A percentile compares a stretch with the other conserved stretches of the same genome.
These are phyloP conservation scores for Leptocoma aspasia DNA, from an alignment of 2,113 vertebrate genomes.

Conservation along the genomic window DNA sequence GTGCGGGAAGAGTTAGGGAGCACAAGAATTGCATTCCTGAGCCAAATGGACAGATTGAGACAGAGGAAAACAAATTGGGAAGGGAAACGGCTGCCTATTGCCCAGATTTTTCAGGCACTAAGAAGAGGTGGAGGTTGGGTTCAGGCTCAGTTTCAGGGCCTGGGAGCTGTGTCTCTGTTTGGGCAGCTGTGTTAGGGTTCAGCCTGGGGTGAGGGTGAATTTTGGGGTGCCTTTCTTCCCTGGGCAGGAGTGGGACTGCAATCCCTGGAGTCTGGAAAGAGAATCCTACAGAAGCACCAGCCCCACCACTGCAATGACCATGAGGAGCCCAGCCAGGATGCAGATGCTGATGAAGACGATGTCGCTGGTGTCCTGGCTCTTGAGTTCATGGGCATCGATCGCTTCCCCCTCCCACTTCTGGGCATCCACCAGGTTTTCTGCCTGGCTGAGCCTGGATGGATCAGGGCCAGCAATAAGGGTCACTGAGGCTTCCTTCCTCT, in stretches of 20 bases:
- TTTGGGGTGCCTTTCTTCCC: not conserved
- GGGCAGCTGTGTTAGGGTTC: not conserved
- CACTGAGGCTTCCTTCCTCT: conserved; percentile 84
- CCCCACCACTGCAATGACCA: conserved; percentile 92
- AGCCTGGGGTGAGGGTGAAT: not conserved
- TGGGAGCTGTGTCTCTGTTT: not conserved
- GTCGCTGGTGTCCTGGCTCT: conserved; percentile 88
- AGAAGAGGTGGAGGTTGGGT: not conserved
- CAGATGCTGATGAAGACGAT: conserved; percentile 95
- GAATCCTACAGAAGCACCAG: conserved; percentile 85
- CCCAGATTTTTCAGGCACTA: not conserved
- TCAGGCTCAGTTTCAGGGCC: not conserved
- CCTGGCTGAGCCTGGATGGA: conserved; percentile 72
- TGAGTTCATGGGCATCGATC: not conserved
- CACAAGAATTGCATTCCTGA: not conserved
- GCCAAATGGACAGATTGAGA: conserved; percentile 56
- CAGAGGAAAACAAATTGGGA: conserved; percentile 19
- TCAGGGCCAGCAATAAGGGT: conserved; percentile 80
- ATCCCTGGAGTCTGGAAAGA: not conserved
- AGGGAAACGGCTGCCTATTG: not conserved
- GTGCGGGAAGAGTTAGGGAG: conserved; percentile 33
- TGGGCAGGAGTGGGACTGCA: not conserved
- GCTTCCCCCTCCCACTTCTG: not conserved
- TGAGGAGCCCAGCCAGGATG: conserved; percentile 91
- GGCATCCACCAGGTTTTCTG: conserved; percentile 73